Conservation (phyloP, 2,797 vertebrate species). For the Sebastolobus alascanus region DNA sequence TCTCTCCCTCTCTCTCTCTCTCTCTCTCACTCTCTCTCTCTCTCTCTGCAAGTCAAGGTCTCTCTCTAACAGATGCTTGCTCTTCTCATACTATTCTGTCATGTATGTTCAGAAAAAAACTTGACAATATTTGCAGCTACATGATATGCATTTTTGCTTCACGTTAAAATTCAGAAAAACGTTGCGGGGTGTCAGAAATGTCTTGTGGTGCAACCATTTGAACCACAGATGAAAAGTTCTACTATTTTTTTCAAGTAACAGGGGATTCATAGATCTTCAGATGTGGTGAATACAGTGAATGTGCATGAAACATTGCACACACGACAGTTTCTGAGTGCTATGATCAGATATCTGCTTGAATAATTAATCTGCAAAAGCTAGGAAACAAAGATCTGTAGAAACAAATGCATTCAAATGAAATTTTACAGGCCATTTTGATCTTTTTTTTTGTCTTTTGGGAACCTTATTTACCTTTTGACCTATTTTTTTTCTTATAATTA, state of each 20-base stretch:
- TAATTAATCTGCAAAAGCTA: neutral
- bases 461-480: neutral
- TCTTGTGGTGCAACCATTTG: neutral
- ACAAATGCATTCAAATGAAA: neutral
- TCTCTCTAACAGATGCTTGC: slow-evolving; percentile 1
- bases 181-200: neutral
- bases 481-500: rapidly evolving
- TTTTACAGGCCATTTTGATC: no score
- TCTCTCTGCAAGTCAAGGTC: neutral
- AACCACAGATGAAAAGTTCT: neutral
- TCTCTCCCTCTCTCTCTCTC: no score
- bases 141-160: neutral
- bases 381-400: neutral
- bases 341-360: neutral
- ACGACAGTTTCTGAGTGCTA: neutral
- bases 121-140: neutral
- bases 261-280: neutral
- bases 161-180: neutral
- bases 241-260: neutral
- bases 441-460: neutral
- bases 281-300: neutral
- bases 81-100: neutral
- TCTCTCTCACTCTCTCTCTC: no score
- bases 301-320: neutral
- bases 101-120: neutral